phyloP scores from a whole-genome alignment of 2,888 invertebrate species.

The Clistopyga incitator region DNA sequence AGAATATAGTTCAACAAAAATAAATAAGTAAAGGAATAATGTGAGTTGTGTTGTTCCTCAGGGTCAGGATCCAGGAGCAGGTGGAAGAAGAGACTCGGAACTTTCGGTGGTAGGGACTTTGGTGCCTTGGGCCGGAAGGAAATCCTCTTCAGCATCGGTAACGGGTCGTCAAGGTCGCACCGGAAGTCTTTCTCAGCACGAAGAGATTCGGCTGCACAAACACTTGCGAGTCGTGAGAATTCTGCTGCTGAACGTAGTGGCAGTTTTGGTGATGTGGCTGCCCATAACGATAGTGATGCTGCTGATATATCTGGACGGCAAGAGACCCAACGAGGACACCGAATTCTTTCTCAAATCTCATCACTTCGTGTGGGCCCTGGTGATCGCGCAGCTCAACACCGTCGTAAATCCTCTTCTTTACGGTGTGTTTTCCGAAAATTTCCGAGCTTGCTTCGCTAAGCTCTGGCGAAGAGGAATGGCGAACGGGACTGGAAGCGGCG shows the following conservation, averaged over 20 bases:
- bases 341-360: slow-evolving; percentile 85
- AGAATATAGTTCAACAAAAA: neutral
- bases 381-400: slow-evolving; percentile 86
- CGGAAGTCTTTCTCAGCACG: slow-evolving; percentile 85
- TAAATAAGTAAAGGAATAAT: neutral
- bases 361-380: slow-evolving; percentile 85
- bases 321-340: slow-evolving; percentile 84
- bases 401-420: slow-evolving; percentile 86
- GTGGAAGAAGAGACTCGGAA: slow-evolving; percentile 84
- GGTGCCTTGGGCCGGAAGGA: slow-evolving; percentile 84
- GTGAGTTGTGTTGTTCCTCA: slow-evolving; percentile 21
- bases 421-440: slow-evolving; percentile 86
- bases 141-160: slow-evolving; percentile 83
- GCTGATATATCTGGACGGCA: slow-evolving; percentile 86
- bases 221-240: slow-evolving; percentile 86
- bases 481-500: slow-evolving; percentile 69
- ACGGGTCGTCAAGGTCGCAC: slow-evolving; percentile 81
- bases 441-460: slow-evolving; percentile 84
- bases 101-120: slow-evolving; percentile 85
- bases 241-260: slow-evolving; percentile 85
- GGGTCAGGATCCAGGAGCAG: slow-evolving; percentile 69
- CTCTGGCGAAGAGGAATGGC: slow-evolving; percentile 80
- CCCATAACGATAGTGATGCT: slow-evolving; percentile 86
- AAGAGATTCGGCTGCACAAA: slow-evolving; percentile 85
- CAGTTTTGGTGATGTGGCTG: slow-evolving; percentile 87